Base-by-base conservation (phyloP, 1,140 invertebrate genomes). In the Probaryconus sp. region DNA sequence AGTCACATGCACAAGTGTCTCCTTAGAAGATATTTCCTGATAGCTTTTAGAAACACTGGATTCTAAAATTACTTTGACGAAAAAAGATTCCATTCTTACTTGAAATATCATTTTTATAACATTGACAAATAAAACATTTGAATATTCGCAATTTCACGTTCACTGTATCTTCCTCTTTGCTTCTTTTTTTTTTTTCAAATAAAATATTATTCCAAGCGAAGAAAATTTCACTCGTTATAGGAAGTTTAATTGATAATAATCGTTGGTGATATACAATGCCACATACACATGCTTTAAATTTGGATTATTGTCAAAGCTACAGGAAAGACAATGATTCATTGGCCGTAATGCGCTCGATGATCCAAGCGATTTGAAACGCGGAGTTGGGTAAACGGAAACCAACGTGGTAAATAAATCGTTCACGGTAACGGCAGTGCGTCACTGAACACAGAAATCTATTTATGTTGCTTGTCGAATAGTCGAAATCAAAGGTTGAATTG, bases 341-440 rank as follows among this genome's bases (percentile, higher is more conserved):
- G 72, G 50, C 17, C 43, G 37, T 76, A 63, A 76, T 76, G 61
- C 47, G 61, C 33, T 63, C 48, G 50, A 70, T 71, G 67, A 71
- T 70, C 60, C 73, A 35, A 71, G 56, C 40, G 61, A 76, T 76
- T 76, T 45, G 73, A 70, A 69, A 61, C 53, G 20, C 38, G 18
- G 53, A 42, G 43, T 43, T 40, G 53, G 35, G 40, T 38, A 21
- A 61, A 71, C 73, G 73, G 61, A 76, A 71, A 76, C 67, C 73
- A 63, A 63, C 60, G 67, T 24, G 73, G 65, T 76, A 69, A 71
- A 76, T 76, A 76, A 76, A 76, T 76, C 72, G 65, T 70, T 61
- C 60, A 38, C 24, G 16, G 64, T 60, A 53, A 69, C 51, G 56
- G 60, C 28, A 42, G 40, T 37, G 42, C 63, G 65, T 67, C 67